Evolutionary conservation across 92 coral and sea anemone species (phyloP), one percentile per base, ranked within the genome.

Genomic region (Porites evermanni): DNA sequence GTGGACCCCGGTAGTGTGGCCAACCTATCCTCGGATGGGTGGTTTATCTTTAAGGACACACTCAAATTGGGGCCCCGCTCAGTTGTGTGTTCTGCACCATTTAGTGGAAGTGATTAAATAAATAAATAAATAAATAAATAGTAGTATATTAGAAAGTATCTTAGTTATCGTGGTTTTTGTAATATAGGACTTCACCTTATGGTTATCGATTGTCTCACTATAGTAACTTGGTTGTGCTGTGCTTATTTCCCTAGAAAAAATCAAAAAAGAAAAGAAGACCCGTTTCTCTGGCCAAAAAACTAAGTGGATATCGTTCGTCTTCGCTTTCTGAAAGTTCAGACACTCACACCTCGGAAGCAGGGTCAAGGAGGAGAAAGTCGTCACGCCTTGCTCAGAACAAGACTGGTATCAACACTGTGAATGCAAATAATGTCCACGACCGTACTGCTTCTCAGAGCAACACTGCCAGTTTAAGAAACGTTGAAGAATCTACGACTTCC

Each of bases 271-370:
- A 69, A 75, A 77, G 81, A 63, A 89, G 79, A 29, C 88, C 86
- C 21, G 24, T 74, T 26, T 85, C 89, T 24, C 14, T 89, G 70
- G 93, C 93, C 53, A 84, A 79, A 61, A 66, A 86, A 51, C 80
- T 89, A 6, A 86, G 86, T 75, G 84, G 87, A 56, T 89, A 89
- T 71, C 84, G 84, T 20, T 87, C 47, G 47, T 38, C 86, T 47
- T 83, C 86, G 82, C 78, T 56, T 54, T 88, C 87, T 32, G 91
- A 88, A 38, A 83, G 86, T 77, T 84, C 91, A 2, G 91, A 81
- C 54, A 88, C 72, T 23, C 85, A 73, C 56, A 53, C 50, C 23
- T 2, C 32, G 61, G 80, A 73, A 11, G 64, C 60, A 7, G 70
- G 29, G 6, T 18, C 79, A 8, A 74, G 53, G 38, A 64, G 67